Evolutionary conservation across 2,888 invertebrate species (phyloP).

Genomic region (Cheilosia urbana): DNA sequence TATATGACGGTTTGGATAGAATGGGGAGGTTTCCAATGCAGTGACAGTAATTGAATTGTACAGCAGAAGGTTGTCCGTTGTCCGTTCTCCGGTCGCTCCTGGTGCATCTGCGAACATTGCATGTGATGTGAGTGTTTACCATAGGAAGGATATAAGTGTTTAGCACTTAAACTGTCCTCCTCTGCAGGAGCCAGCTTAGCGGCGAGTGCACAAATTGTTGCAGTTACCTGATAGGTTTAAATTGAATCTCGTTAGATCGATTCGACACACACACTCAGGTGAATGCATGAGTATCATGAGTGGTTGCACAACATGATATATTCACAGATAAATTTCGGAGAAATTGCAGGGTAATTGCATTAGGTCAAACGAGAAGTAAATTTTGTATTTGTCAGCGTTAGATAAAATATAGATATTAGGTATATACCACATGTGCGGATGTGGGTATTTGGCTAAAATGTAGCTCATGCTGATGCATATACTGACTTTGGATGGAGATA

Average conservation of each 20-base stretch:
- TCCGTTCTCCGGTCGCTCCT: not conserved
- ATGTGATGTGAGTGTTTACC: constrained; percentile 51
- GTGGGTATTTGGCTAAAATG: too few species aligned
- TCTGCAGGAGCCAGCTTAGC: constrained; percentile 27
- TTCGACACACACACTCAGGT: not conserved
- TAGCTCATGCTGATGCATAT: too few species aligned
- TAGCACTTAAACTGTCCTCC: constrained; percentile 58
- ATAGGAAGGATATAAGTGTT: constrained; percentile 53
- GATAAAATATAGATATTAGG: not conserved
- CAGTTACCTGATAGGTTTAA: constrained; percentile 63
- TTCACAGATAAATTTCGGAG: constrained; percentile 20
- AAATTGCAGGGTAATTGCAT: constrained; percentile 37
- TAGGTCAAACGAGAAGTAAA: constrained; percentile 45
- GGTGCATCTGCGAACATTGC: constrained; percentile 18
- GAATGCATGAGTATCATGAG: constrained; percentile 12
- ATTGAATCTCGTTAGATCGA: constrained; percentile 54
- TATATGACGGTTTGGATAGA: constrained; percentile 24
- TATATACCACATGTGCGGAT: not conserved
- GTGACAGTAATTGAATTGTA: constrained; percentile 70
- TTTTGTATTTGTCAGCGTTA: constrained; percentile 24
- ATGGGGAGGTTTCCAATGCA: constrained; percentile 55
- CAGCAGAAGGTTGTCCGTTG: constrained; percentile 39
- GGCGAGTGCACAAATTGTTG: constrained; percentile 58
- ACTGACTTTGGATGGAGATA: too few species aligned
- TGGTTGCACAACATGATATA: constrained; percentile 17